Conservation (phyloP, 1,140 invertebrate genomes). For the Apis mellifera region DNA sequence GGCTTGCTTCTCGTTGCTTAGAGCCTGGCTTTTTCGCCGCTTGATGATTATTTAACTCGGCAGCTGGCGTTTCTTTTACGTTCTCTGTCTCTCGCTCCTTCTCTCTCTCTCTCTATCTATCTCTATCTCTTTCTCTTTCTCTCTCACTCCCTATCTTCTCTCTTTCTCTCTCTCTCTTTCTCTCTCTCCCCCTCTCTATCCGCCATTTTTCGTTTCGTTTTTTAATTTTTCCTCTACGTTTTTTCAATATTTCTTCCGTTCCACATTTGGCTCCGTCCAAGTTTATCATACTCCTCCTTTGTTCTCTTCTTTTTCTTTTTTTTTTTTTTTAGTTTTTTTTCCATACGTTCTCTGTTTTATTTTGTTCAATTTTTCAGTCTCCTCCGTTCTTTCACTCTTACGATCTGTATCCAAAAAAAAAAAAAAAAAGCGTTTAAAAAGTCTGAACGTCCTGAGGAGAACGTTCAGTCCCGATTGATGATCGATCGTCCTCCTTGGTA, state of each 20-base stretch:
- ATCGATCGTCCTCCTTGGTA: constrained; percentile 16
- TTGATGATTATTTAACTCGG: constrained; percentile 56
- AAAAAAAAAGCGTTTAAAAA: neutral
- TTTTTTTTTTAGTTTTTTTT: neutral
- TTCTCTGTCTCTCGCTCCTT: constrained; percentile 40
- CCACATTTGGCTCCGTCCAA: neutral
- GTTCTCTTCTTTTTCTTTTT: neutral
- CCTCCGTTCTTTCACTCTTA: neutral
- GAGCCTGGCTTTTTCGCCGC: constrained; percentile 58
- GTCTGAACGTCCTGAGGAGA: constrained; percentile 24
- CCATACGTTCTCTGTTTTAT: neutral
- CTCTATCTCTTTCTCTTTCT: constrained; percentile 28
- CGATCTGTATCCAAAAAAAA: neutral
- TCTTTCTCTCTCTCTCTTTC: constrained; percentile 14
- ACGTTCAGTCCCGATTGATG: constrained; percentile 16
- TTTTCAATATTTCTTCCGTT: neutral
- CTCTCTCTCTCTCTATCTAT: constrained; percentile 26
- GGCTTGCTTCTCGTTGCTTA: constrained; percentile 49
- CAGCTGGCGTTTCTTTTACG: constrained; percentile 56
- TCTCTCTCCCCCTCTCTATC: neutral
- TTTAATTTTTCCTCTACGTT: neutral
- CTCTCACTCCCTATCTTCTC: constrained; percentile 1
- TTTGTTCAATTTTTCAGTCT: neutral
- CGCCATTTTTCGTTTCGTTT: neutral
- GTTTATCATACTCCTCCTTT: neutral